These are phyloP conservation scores for Cardinalis cardinalis DNA, from an alignment of 2,113 vertebrate genomes.

Conservation along the genomic window DNA sequence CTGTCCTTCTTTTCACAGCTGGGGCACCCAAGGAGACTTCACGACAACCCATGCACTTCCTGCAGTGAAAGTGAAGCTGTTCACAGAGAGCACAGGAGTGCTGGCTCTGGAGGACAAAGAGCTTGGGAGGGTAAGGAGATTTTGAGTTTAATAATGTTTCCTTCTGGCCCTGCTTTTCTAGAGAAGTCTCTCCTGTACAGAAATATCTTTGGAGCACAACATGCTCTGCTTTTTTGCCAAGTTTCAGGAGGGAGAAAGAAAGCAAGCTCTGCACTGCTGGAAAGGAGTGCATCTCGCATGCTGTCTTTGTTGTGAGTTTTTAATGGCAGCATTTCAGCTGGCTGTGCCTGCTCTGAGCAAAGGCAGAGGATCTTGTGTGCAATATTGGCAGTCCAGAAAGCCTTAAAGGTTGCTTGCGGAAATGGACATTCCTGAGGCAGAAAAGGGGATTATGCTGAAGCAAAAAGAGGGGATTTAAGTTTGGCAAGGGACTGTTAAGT, in stretches of 20 bases:
- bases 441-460: conserved; percentile 35
- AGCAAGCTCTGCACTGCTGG: conserved; percentile 6
- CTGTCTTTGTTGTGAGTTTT: conserved; percentile 29
- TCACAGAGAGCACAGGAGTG: conserved; percentile 96
- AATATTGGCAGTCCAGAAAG: conserved; percentile 13
- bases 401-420: conserved; percentile 38
- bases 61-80: conserved; percentile 97
- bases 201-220: conserved; percentile 27
- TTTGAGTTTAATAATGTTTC: background rate
- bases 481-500: conserved; percentile 13
- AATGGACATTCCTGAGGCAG: conserved; percentile 50
- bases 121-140: conserved; percentile 87
- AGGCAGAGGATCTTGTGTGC: conserved; percentile 26
- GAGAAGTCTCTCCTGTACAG: conserved; percentile 40
- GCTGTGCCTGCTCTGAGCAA: conserved; percentile 16
- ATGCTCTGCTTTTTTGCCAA: conserved; percentile 44
- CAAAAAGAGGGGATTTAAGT: conserved; percentile 19
- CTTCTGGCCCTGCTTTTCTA: conserved; percentile 19
- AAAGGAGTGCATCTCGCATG: conserved; percentile 9
- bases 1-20: conserved; percentile 78
- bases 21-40: conserved; percentile 98
- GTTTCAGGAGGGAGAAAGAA: background rate
- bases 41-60: conserved; percentile 93
- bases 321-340: conserved; percentile 36
- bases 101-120: conserved; percentile 97